Percentiles rank a stretch among this genome's conserved stretches.
Evolutionary conservation across 37 sponge, comb jelly and placozoan genomes (phyloP).

Genomic region (Axinella damicornis): DNA sequence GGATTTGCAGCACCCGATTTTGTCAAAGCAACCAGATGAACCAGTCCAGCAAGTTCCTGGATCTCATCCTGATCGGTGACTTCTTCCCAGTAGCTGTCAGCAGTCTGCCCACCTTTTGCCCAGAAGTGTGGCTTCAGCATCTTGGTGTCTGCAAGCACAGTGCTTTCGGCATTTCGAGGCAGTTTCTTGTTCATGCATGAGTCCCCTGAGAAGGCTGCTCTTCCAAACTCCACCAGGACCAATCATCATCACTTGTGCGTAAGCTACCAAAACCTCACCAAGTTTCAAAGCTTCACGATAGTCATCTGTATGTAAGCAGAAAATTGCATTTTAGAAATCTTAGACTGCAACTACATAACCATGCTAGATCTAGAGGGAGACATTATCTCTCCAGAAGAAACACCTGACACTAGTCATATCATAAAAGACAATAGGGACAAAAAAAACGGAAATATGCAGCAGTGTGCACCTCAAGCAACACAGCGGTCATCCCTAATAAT

Average conservation of each 20-base stretch:
- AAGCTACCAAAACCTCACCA: slow-evolving; percentile 35
- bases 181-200: slow-evolving; percentile 22
- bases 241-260: slow-evolving; percentile 48
- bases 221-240: slow-evolving; percentile 50
- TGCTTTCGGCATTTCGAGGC: slow-evolving; percentile 11
- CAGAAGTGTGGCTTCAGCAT: background rate
- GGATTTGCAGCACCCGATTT: no score
- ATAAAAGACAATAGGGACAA: no score
- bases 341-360: no score
- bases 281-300: slow-evolving; percentile 33
- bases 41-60: slow-evolving; percentile 18
- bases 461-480: no score
- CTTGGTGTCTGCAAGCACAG: slow-evolving; percentile 23
- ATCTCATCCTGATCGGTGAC: slow-evolving; percentile 39
- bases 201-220: slow-evolving; percentile 30
- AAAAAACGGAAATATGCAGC: no score
- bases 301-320: background rate
- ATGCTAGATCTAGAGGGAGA: no score
- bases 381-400: no score
- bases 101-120: background rate
- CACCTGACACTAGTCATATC: no score
- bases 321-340: no score
- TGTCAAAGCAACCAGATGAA: background rate
- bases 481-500: no score
- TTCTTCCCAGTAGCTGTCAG: background rate